Percentiles rank a stretch among this genome's conserved stretches.
phyloP scores from a whole-genome alignment of 2,888 invertebrate genomes.

The Argyra leucocephala region DNA sequence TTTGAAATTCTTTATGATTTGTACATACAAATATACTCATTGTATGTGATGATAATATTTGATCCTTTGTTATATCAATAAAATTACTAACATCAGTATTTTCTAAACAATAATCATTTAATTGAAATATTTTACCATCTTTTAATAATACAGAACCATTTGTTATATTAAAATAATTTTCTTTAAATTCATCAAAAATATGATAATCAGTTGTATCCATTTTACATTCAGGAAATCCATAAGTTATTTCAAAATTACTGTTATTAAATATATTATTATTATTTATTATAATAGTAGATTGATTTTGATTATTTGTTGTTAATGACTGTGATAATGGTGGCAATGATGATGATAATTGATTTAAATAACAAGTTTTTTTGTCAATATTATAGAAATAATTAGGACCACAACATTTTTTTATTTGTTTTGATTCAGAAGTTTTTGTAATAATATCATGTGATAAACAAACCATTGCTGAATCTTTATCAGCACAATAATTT shows the following conservation, averaged over 20 bases:
- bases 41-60: slow-evolving; percentile 25
- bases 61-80: slow-evolving; percentile 16
- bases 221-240: slow-evolving; percentile 33
- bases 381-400: slow-evolving; percentile 53
- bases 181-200: slow-evolving; percentile 46
- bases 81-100: slow-evolving; percentile 21
- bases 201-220: slow-evolving; percentile 25
- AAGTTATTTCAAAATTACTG: slow-evolving; percentile 25
- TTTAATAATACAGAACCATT: slow-evolving; percentile 48
- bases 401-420: slow-evolving; percentile 63
- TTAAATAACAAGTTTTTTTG: slow-evolving; percentile 44
- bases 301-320: slow-evolving; percentile 28
- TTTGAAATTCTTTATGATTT: slow-evolving; percentile 45
- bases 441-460: slow-evolving; percentile 36
- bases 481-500: slow-evolving; percentile 60
- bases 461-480: slow-evolving; percentile 55
- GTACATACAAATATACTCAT: slow-evolving; percentile 55
- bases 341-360: slow-evolving; percentile 5
- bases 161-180: slow-evolving; percentile 46
- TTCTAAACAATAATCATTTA: slow-evolving; percentile 28
- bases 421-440: slow-evolving; percentile 32
- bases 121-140: slow-evolving; percentile 36
- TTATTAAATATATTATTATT: slow-evolving; percentile 29
- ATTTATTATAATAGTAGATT: no score
- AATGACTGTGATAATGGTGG: no score